Evolutionary conservation across 2,113 vertebrate genomes (phyloP), one percentile per base, ranked within the genome.

Genomic region (Ochotona curzoniae): DNA sequence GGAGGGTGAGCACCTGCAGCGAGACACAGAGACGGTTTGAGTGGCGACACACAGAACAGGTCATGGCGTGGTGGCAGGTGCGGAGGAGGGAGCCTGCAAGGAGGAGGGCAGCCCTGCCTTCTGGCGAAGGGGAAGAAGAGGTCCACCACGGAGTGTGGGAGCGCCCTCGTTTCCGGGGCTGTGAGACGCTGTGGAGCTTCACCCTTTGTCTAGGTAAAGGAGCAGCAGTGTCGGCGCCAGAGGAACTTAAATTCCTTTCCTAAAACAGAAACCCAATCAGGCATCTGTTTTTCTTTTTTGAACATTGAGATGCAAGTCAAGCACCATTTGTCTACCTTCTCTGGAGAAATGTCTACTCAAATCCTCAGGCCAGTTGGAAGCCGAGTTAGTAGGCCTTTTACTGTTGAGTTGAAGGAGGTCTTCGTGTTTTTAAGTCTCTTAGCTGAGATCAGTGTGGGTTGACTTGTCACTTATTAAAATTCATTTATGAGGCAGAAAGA

Each of bases 181-280:
- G 20, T 23, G n/a, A n/a, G n/a, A n/a, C n/a, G 18, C 10, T 89
- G 60, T 75, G 86, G 64, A 89, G 44, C 17, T 25, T 30, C 23
- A 2, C 32, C 32, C 89, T 51, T 38, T 8, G 11, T 81, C 44
- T 92, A 76, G 28, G 28, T 47, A 3, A 90, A 63, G 5, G 81
- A 63, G 30, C 54, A 60, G 73, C 4, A 69, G 10, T 5, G 28
- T 49, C 66, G 30, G 18, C 66, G 30, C 61, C 63, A 76, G 32
- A 67, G 8, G 21, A 80, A 78, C 83, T 88, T 85, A 83, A 66
- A 85, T 38, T 93, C 63, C 91, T 38, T 74, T 18, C 14, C 64
- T 38, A 44, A 73, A 91, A 51, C 3, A 75, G 61, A 95, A 88
- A 94, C n/a, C 38, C 61, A 89, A 63, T 18, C 82, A 85, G 92